These are phyloP conservation scores for Epinephelus moara DNA, from an alignment of 2,113 vertebrate genomes.

Conservation along the genomic window DNA sequence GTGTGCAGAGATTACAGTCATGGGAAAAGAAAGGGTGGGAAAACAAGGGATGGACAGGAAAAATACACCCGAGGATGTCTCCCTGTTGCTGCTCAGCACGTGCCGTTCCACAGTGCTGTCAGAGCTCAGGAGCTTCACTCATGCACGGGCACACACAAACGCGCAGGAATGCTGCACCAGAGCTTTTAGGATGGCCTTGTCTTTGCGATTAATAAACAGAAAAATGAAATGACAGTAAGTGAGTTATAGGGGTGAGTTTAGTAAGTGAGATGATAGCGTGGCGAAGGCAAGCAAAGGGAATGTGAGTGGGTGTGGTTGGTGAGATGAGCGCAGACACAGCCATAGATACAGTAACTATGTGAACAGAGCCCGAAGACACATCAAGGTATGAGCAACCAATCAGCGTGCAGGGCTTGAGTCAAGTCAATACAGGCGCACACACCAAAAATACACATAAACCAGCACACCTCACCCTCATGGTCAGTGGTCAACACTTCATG, in stretches of 20 bases:
- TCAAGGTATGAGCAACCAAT: constrained; percentile 72
- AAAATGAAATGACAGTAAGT: constrained; percentile 14
- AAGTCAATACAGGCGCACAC: constrained; percentile 34
- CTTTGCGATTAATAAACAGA: constrained; percentile 10
- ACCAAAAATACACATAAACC: constrained; percentile 14
- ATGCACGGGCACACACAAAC: constrained; percentile 18
- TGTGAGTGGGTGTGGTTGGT: constrained; percentile 74
- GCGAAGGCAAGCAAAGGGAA: constrained; percentile 35
- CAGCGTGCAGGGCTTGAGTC: constrained; percentile 50
- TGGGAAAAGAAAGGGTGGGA: constrained; percentile 52
- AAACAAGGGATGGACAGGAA: constrained; percentile 51
- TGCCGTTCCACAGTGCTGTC: constrained; percentile 44
- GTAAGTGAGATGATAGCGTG: constrained; percentile 44
- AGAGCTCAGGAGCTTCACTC: constrained; percentile 43
- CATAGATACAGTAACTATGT: constrained; percentile 83
- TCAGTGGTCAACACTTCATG: constrained; percentile 33
- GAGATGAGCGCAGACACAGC: constrained; percentile 72
- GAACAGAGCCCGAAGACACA: constrained; percentile 70
- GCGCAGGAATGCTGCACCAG: constrained; percentile 5
- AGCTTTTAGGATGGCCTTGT: constrained; percentile 23
- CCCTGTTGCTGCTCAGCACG: constrained; percentile 36
- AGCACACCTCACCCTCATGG: constrained; percentile 6
- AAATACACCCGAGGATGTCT: constrained; percentile 54
- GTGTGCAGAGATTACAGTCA: constrained; percentile 72
- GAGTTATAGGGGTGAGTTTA: constrained; percentile 28